Evolutionary conservation across 2,113 vertebrate species (phyloP), one percentile per base, ranked within the genome.

Genomic region (Craseonycteris thonglongyai): DNA sequence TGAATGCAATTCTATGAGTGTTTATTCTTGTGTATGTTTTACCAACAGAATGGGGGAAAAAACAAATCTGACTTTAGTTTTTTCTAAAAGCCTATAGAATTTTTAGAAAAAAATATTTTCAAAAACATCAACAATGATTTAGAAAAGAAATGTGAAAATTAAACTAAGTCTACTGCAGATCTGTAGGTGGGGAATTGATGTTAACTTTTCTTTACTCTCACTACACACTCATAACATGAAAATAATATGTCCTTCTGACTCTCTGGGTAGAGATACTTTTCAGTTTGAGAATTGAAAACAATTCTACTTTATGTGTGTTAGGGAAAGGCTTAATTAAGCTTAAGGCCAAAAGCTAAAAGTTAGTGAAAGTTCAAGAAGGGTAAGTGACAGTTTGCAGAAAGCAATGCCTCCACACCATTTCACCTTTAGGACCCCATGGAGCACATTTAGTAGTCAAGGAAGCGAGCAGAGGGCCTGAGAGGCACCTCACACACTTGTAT

Each of bases 401-500:
- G 35, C 11, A 22, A 0, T 47, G 54, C 35, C 54, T 56, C 9
- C 26, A 7, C 15, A 65, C 5, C 33, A 30, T 10, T 65, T 1
- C 6, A 5, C 5, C 35, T 81, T 42, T 0, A 8, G 40, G 12
- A 18, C 0, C 11, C 69, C 4, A 13, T 12, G 7, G 42, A 30
- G 11, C 30, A 33, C 33, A 15, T 4, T 22, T 8, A 30, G 8
- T 33, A 28, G 56, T 58, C 8, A 14, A 28, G 3, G 38, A 22
- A 66, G 61, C 3, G 22, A 19, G 28, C 10, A 6, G 40, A 58
- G 7, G n/a, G 33, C 10, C 1, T 10, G 13, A 26, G 85, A 94
- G 93, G 51, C 40, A 33, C 24, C 94, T 76, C 54, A 11, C 79
- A 63, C 13, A 56, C 22, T 95, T 95, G 21, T 85, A 47, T 93